Evolutionary conservation across 2,888 invertebrate species (phyloP).

Genomic region (Philaethria dido): DNA sequence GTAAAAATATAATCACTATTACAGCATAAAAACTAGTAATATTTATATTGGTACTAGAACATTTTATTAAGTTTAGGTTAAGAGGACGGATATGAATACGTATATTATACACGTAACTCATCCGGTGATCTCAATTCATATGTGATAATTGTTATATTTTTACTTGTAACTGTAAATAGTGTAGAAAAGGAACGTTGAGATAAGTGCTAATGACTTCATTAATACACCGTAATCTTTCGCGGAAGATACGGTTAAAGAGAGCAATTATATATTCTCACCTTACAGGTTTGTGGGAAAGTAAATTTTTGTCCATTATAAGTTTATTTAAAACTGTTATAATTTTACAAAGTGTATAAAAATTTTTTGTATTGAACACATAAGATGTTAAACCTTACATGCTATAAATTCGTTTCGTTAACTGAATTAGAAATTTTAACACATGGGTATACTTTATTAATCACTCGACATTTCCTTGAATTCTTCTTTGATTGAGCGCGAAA

Average conservation of each 20-base stretch:
- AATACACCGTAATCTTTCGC: constrained; percentile 63
- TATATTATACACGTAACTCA: constrained; percentile 7
- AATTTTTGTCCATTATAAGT: constrained; percentile 47
- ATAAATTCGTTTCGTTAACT: too few species aligned
- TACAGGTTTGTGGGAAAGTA: constrained; percentile 61
- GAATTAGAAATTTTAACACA: too few species aligned
- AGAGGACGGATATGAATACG: not conserved
- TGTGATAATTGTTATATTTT: constrained; percentile 21
- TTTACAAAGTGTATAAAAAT: constrained; percentile 30
- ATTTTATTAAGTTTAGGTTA: constrained; percentile 7
- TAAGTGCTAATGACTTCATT: constrained; percentile 49
- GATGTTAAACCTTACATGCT: too few species aligned
- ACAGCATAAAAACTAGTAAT: not conserved
- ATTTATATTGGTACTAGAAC: constrained; percentile 6
- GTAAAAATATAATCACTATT: not conserved
- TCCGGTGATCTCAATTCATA: constrained; percentile 17
- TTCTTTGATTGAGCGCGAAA: too few species aligned
- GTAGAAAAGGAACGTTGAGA: constrained; percentile 30
- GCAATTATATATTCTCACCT: constrained; percentile 68
- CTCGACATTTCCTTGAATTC: constrained; percentile 43
- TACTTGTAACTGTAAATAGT: constrained; percentile 26
- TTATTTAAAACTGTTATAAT: constrained; percentile 25
- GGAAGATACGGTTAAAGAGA: constrained; percentile 71
- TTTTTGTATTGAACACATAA: too few species aligned
- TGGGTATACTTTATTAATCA: too few species aligned